Evolutionary conservation across 2,888 invertebrate species (phyloP).

Genomic region (Cantharis lateralis): DNA sequence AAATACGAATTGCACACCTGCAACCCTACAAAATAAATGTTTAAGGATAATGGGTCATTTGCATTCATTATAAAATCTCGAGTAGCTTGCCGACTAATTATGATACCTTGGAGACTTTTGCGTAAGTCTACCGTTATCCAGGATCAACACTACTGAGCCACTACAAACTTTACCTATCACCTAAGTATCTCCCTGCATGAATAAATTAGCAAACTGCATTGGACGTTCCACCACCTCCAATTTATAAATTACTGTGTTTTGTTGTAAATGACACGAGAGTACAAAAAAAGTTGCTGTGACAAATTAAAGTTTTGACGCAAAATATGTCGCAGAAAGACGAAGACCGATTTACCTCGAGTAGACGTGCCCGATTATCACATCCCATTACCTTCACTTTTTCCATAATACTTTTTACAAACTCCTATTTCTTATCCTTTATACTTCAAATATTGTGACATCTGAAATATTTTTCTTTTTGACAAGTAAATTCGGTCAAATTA

Average conservation of each 20-base stretch:
- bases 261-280: slow-evolving; percentile 28
- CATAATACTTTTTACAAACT: slow-evolving; percentile 31
- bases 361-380: slow-evolving; percentile 42
- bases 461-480: slow-evolving; percentile 13
- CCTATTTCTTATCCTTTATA: slow-evolving; percentile 25
- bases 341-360: slow-evolving; percentile 31
- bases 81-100: slow-evolving; percentile 40
- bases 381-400: slow-evolving; percentile 44
- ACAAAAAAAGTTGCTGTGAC: slow-evolving; percentile 38
- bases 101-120: slow-evolving; percentile 45
- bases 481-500: not conserved
- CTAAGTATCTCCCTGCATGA: slow-evolving; percentile 2
- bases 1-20: not conserved
- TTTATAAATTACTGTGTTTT: not conserved
- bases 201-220: not conserved
- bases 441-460: slow-evolving; percentile 20
- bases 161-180: slow-evolving; percentile 32
- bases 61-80: slow-evolving; percentile 47
- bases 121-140: slow-evolving; percentile 37
- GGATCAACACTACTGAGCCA: slow-evolving; percentile 33
- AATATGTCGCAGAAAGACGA: slow-evolving; percentile 30
- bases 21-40: slow-evolving; percentile 1
- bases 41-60: slow-evolving; percentile 39
- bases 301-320: slow-evolving; percentile 43
- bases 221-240: not conserved